Percentiles rank a stretch among this genome's conserved stretches.
These are phyloP conservation scores for Crax fasciolata DNA, from an alignment of 2,797 vertebrate species.

Conservation along the genomic window DNA sequence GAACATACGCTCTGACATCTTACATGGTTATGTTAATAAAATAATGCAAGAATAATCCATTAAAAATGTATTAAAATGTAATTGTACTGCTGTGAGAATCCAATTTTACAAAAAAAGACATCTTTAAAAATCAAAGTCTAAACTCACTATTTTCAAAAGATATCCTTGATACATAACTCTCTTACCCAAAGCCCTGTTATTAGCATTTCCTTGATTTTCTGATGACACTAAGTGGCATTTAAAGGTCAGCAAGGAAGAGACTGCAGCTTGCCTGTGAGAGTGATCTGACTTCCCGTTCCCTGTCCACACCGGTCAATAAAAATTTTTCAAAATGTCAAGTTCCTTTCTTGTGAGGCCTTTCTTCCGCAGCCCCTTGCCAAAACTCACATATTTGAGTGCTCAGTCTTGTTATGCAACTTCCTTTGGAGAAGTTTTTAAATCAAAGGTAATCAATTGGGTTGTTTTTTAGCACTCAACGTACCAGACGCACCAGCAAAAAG, in stretches of 20 bases:
- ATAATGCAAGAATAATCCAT: neutral
- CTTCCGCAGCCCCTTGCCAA: conserved; percentile 48
- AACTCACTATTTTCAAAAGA: neutral
- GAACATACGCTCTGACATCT: neutral
- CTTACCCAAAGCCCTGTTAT: neutral
- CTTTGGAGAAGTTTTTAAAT: conserved; percentile 50
- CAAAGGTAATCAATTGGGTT: conserved; percentile 41
- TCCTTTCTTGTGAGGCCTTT: conserved; percentile 41
- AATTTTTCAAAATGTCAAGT: conserved; percentile 69
- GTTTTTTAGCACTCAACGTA: conserved; percentile 23
- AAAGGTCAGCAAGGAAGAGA: conserved; percentile 70
- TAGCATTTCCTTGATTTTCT: conserved; percentile 58
- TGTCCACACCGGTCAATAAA: conserved; percentile 51
- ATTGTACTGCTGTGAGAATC: neutral
- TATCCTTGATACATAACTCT: neutral
- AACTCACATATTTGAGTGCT: conserved; percentile 51
- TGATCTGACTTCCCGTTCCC: conserved; percentile 59
- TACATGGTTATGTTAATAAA: neutral
- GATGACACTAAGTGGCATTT: conserved; percentile 58
- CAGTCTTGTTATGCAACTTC: conserved; percentile 51
- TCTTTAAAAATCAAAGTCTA: conserved; percentile 4
- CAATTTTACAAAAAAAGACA: neutral
- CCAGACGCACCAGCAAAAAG: neutral
- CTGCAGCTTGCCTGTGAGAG: conserved; percentile 33
- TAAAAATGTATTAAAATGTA: neutral